phyloP scores from a whole-genome alignment of 1,140 invertebrate species.

The Philopotamus ludificatus region DNA sequence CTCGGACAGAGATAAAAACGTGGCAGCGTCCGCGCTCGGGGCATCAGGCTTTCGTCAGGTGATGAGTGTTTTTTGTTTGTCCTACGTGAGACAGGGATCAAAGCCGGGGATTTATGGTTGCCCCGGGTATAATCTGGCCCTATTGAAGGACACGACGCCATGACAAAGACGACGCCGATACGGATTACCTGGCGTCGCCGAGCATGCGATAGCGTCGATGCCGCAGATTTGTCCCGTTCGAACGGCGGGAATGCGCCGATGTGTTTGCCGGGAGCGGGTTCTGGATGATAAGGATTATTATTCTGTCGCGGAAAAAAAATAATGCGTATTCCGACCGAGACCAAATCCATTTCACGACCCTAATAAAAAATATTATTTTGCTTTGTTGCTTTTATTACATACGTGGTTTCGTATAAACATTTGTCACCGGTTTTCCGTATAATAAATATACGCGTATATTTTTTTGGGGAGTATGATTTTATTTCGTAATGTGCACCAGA shows the following conservation, averaged over 20 bases:
- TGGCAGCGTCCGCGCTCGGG: conserved; percentile 6
- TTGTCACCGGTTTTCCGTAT: no score
- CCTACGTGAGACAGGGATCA: conserved; percentile 35
- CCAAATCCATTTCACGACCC: neutral
- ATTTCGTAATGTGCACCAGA: no score
- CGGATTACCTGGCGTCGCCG: conserved; percentile 34
- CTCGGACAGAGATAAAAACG: no score
- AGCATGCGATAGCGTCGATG: conserved; percentile 31
- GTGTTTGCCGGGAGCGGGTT: neutral
- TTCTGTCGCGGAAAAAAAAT: neutral
- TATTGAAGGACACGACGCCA: neutral
- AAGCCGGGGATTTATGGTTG: conserved; percentile 27
- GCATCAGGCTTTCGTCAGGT: conserved; percentile 33
- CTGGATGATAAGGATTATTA: conserved; percentile 1
- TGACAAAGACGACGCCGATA: conserved; percentile 34
- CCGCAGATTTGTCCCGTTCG: conserved; percentile 19
- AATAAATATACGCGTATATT: no score
- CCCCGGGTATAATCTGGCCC: conserved; percentile 13
- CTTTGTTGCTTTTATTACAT: neutral
- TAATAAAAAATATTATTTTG: neutral
- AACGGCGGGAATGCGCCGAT: neutral
- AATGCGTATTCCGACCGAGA: neutral
- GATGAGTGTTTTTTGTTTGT: conserved; percentile 39
- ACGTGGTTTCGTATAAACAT: no score
- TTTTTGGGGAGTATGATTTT: no score